Evolutionary conservation across 2,113 vertebrate genomes (phyloP), one percentile per base, ranked within the genome.

Genomic region (Phylloscopus trochilus): DNA sequence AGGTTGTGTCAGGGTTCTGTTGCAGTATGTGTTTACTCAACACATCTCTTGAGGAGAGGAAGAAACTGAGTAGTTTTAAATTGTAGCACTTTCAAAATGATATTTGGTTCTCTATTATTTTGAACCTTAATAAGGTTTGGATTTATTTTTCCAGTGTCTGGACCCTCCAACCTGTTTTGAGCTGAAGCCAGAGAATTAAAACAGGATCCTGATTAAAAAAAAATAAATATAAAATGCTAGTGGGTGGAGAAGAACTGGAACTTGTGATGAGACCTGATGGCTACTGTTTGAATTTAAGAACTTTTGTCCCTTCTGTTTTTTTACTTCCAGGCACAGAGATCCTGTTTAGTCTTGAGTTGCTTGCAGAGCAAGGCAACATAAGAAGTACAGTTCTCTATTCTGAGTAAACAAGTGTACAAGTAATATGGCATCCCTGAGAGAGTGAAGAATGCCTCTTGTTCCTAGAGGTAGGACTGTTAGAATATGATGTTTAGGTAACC

Each of bases 61-160:
- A 53, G 11, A 2, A 93, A 63, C 21, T 51, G 1, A 26, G 2
- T 59, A 55, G 5, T 27, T 90, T 86, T 74, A 74, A 60, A 62
- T 8, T 30, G 15, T 37, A 17, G 11, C 12, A 20, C 3, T 46
- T 93, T 66, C 37, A 86, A 58, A n/a, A 41, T n/a, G 0, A n/a
- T 63, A 30, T 52, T 83, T 15, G 1, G 7, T 9, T 56, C 10
- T 77, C 7, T 67, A 8, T 24, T 49, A 24, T 66, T 70, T 68
- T 59, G 13, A 58, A 69, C 0, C 1, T 73, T 49, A 22, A 13
- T 35, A n/a, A 30, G 11, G 2, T 27, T 59, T 74, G 58, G 1
- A 41, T 62, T 76, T 22, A 53, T 6, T 88, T 92, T 63, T 6
- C 2, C 43, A 41, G 4, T 22, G 18, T 74, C 64, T 89, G 20